Base-by-base conservation (phyloP, 2,797 vertebrate genomes). In the Lepus townsendii region DNA sequence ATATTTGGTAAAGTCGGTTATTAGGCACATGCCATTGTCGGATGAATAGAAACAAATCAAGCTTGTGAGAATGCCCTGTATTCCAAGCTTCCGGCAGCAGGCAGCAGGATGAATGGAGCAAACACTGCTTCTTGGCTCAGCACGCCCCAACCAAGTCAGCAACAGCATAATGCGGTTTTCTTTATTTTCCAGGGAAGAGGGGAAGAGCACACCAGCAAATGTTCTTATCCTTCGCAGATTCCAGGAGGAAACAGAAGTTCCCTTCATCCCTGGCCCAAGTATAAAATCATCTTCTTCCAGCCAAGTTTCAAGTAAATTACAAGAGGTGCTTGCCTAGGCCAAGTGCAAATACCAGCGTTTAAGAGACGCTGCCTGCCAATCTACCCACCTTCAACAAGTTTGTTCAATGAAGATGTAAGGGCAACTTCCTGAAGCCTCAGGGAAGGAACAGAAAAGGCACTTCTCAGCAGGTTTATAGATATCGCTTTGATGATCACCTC, bases 261-360 rank as follows among this genome's bases (percentile, higher is more conserved):
- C 76, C 72, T 94, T 95, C 75, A 50, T 91, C 77, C 80, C 17
- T 47, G 80, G 62, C n/a, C 86, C 69, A 82, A 65, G 52, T 63
- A 68, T 57, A 73, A 95, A 90, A 84, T 54, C 72, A 32, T 60
- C 91, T 63, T 77, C 77, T 52, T 71, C 38, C 27, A 77, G 91
- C 72, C 93, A 87, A 62, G 32, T 84, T 35, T 83, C 83, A 91
- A 87, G 88, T 78, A 69, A 90, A 90, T 85, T 82, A 73, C 14
- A 88, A 80, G 83, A 92, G 54, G 42, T 86, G 71, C 72, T 95
- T 91, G 52, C 79, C 71, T 83, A 69, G 32, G 35, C 79, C 73
- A 93, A 63, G 62, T 77, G 76, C 77, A 62, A 79, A 95, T 57
- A 65, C 73, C 47, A 94, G 22, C 30, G 63, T 24, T 57, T 50